Percentiles rank a stretch among this genome's conserved stretches.
Evolutionary conservation across 2,113 vertebrate species (phyloP).

Genomic region (Mesoclemmys tuberculata): DNA sequence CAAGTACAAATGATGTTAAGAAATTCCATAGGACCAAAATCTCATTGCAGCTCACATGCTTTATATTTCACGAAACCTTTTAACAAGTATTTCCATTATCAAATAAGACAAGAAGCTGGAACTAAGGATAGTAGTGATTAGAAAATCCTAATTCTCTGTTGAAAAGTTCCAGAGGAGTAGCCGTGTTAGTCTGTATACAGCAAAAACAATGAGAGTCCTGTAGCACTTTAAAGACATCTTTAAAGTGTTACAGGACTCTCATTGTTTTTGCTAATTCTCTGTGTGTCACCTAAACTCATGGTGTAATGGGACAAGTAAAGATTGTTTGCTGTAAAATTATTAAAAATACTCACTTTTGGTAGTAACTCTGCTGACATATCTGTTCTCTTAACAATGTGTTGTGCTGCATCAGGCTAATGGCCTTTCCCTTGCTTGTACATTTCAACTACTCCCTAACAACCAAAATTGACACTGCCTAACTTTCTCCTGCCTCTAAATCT

Average conservation of each 20-base stretch:
- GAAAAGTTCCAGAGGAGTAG: too few species aligned
- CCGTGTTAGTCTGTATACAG: too few species aligned
- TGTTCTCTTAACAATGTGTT: neutral
- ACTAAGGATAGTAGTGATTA: neutral
- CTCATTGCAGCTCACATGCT: neutral
- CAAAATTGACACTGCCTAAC: neutral
- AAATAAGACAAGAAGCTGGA: neutral
- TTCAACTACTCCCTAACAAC: neutral
- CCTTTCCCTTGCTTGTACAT: neutral
- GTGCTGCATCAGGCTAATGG: neutral
- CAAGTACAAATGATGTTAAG: neutral
- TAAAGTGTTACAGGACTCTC: too few species aligned
- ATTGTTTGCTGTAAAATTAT: neutral
- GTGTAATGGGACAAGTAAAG: neutral
- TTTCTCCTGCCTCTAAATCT: rapidly evolving
- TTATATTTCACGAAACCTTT: neutral
- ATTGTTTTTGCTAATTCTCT: neutral
- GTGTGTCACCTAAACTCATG: neutral
- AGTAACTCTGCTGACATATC: rapidly evolving
- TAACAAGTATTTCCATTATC: neutral
- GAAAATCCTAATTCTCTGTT: neutral
- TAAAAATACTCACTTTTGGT: neutral
- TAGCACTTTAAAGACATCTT: too few species aligned
- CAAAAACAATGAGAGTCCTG: too few species aligned
- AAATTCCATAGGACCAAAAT: neutral